phyloP scores from a whole-genome alignment of 2,113 vertebrate genomes.

The Ranitomeya variabilis region DNA sequence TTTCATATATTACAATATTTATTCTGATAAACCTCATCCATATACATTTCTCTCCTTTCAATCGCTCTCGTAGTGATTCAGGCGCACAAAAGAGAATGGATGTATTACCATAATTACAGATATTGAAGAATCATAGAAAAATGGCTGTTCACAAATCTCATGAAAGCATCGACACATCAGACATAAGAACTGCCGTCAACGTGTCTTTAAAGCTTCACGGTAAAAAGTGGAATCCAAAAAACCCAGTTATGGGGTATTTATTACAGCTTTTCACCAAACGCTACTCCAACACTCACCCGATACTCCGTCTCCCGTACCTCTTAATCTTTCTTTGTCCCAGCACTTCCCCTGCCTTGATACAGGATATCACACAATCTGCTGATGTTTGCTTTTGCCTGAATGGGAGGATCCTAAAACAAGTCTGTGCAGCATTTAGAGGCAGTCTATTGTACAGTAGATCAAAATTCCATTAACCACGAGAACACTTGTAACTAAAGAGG shows the following conservation, averaged over 20 bases:
- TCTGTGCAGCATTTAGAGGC: no score
- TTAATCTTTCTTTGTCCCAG: no score
- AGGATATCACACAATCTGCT: no score
- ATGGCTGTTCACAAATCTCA: slow-evolving; percentile 16
- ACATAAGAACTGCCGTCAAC: not conserved
- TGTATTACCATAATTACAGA: not conserved
- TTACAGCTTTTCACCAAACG: not conserved
- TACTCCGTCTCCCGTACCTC: no score
- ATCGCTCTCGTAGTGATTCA: not conserved
- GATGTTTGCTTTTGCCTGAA: no score
- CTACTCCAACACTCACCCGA: not conserved
- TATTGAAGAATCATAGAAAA: not conserved
- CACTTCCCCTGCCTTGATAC: no score
- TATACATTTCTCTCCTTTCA: not conserved
- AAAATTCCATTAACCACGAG: no score
- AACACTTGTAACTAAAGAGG: no score
- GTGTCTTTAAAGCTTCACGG: not conserved
- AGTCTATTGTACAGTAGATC: no score
- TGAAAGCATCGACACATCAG: not conserved
- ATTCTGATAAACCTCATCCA: not conserved
- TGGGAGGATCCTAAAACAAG: no score
- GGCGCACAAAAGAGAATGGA: not conserved
- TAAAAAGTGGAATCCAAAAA: not conserved
- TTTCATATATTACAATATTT: not conserved
- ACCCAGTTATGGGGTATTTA: not conserved